These are phyloP conservation scores for Orestias chungarensis DNA, from an alignment of 2,797 vertebrate genomes.

Conservation along the genomic window DNA sequence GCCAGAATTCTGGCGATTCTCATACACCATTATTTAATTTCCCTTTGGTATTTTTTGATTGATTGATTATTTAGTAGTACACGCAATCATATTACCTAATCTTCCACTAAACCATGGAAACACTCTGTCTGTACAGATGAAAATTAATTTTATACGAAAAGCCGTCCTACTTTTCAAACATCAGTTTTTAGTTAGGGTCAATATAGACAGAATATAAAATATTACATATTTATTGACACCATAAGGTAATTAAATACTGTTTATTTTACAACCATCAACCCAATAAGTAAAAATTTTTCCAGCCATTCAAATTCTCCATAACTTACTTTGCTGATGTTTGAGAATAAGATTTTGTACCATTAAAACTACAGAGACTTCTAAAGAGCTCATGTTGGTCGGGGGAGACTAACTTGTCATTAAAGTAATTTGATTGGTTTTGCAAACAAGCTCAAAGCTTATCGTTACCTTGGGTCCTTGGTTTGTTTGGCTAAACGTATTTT, in stretches of 20 bases:
- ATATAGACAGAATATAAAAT: too few species aligned
- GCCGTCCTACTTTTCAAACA: too few species aligned
- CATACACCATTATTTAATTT: too few species aligned
- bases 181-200: too few species aligned
- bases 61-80: neutral
- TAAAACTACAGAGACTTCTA: neutral
- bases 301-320: neutral
- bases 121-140: neutral
- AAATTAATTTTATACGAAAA: neutral
- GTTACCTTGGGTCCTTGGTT: slow-evolving; percentile 49
- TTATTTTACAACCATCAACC: neutral
- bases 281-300: slow-evolving; percentile 8
- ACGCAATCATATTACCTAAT: neutral
- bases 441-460: slow-evolving; percentile 41
- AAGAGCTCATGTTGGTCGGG: neutral
- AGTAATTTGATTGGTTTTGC: slow-evolving; percentile 21
- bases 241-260: too few species aligned
- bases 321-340: neutral
- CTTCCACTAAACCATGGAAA: neutral
- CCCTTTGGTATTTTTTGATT: too few species aligned
- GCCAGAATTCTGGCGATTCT: too few species aligned
- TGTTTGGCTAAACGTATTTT: neutral
- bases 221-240: too few species aligned
- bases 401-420: neutral
- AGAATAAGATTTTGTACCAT: neutral